Conservation (phyloP, 2,797 vertebrate species). For the Pangasius mekongensis region DNA sequence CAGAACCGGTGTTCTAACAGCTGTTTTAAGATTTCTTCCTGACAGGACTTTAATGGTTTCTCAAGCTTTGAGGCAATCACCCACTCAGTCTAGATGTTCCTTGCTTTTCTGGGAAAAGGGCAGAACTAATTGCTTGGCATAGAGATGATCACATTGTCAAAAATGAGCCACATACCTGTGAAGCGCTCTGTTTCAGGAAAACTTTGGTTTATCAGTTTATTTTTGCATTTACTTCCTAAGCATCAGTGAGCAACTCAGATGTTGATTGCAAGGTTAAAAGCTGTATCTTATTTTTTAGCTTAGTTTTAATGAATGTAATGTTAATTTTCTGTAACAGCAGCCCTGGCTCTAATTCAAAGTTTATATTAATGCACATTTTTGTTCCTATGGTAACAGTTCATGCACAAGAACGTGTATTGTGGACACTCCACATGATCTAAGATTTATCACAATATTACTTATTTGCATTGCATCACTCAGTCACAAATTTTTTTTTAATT, state of each 20-base stretch:
- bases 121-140: conserved; percentile 45
- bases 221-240: background rate
- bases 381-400: background rate
- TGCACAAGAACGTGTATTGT: background rate
- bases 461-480: background rate
- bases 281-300: background rate
- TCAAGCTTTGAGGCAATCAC: conserved; percentile 26
- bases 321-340: background rate
- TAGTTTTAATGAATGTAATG: background rate
- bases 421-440: background rate
- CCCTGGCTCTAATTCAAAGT: background rate
- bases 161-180: conserved; percentile 16
- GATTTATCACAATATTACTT: background rate
- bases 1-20: conserved; percentile 8
- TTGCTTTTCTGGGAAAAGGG: conserved; percentile 39
- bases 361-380: background rate
- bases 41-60: conserved; percentile 41
- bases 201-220: background rate
- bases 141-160: conserved; percentile 22
- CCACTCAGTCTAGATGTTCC: conserved; percentile 29
- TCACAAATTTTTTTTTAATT: background rate
- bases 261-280: background rate
- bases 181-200: background rate
- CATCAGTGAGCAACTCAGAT: background rate
- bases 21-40: conserved; percentile 33